Evolutionary conservation across 2,113 vertebrate genomes (phyloP), one percentile per base, ranked within the genome.

Genomic region (Saguinus midas): DNA sequence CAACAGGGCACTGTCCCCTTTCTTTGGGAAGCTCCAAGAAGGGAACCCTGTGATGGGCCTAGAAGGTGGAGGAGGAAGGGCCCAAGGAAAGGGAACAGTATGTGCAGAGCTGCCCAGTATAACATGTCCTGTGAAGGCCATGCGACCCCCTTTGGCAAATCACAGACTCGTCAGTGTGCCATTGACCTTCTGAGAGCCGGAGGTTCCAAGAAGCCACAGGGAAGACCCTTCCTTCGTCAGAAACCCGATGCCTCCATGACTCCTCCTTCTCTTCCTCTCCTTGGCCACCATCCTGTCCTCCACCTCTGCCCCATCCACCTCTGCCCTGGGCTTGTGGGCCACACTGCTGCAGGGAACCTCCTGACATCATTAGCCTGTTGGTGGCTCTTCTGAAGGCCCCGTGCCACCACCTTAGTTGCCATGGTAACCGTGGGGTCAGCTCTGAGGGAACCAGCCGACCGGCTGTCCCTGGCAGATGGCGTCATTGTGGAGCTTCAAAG

Each of bases 371-470:
- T 20, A 48, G 57, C 45, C 50, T 35, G 27, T n/a, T 61, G 7
- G 37, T 17, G 7, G 37, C 13, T 37, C 81, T 86, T 91, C 90
- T 57, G 45, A 57, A 81, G 61, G 40, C 58, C 68, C n/a, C 21
- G 1, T 57, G 96, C 97, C 85, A 96, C 95, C 98, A 97, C 98
- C 97, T 95, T 95, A 94, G 98, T 98, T 98, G 86, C 98, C 87
- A 79, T 58, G 94, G 98, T 98, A 98, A 98, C 95, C 6, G 0
- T 72, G 75, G 64, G 85, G 96, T 95, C 96, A 18, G 48, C 93
- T 89, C 91, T 91, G 5, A 91, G 87, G 64, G 92, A 97, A 93
- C 88, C 81, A 97, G 94, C 90, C 90, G 13, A 48, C 96, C 21
- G 83, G 94, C 96, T 96, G 83, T 95, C 87, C 96, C 97, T 95